Base-by-base conservation (phyloP, 2,113 vertebrate species). In the Pholis gunnellus region DNA sequence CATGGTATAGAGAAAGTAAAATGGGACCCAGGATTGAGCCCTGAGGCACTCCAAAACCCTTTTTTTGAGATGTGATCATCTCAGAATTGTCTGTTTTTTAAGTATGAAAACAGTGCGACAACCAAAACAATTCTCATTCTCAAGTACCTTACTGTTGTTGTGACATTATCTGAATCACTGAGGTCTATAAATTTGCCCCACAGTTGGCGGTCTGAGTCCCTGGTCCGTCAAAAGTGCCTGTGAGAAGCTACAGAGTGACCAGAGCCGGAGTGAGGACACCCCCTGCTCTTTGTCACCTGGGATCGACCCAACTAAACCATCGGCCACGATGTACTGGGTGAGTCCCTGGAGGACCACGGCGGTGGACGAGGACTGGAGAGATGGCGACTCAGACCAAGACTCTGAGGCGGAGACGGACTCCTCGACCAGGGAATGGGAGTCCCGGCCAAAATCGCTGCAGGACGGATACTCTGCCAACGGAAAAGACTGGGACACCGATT, bases 261-360 rank as follows among this genome's bases (percentile, higher is more conserved):
- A 57, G 36, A 74, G 15, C 48, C 71, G 61, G 44, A 22, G 38
- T 46, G 72, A 80, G 38, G 66, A 85, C 22, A 5, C 25, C 38
- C 25, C 40, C 40, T 18, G 46, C 66, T 65, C 76, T 64, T 25
- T 63, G 42, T 65, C 74, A 27, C 59, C 72, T 4, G 67, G 22
- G 10, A 46, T 25, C 38, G 3, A 17, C 20, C 78, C 25, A 1
- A 60, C n/a, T 9, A 59, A 67, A 78, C 29, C 85, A 18, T n/a
- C 81, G 38, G 22, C 81, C 50, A 50, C 40, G 3, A 85, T 91
- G 84, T 59, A 88, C 75, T 95, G 94, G 94, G 91, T 95, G 40
- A 94, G 94, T 86, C 84, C 88, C 42, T 95, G 94, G 95, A 95
- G 94, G 61, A 92, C 92, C 0, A 78, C 72, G 1, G 94, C 94